Evolutionary conservation across 2,113 vertebrate genomes (phyloP), one percentile per base, ranked within the genome.

Genomic region (Paramisgurnus dabryanus): DNA sequence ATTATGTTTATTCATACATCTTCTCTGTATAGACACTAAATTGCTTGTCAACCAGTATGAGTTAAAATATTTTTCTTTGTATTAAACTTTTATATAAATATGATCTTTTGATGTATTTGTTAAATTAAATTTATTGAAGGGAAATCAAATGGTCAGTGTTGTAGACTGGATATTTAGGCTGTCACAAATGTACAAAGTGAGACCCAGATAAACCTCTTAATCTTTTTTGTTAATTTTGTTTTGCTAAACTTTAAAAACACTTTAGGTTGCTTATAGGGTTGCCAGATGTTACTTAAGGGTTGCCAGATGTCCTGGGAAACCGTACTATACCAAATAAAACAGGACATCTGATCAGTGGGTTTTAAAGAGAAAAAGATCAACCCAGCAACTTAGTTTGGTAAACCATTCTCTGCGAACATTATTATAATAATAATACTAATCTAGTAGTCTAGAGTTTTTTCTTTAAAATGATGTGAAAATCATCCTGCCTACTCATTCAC

Each of bases 151-250:
- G 15, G 53, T 55, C 15, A 57, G 15, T 57, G 53, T 12, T 50
- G 10, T 50, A 12, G 45, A 1, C 49, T 69, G 4, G 8, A 71
- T 71, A 71, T 18, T 71, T 57, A 71, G 9, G 34, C 5, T 10
- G 22, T 34, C 4, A 34, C 22, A 69, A 45, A 50, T 50, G 18
- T 22, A 27, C 11, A 39, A 50, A 9, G 15, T 17, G 39, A 15
- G 7, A 71, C 4, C 27, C 69, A 57, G 50, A 71, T 40, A 71
- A 71, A 71, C 50, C 68, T 57, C 27, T 40, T 53, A 39, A 57
- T 57, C 53, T n/a, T 15, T 57, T 57, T 57, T 57, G 53, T 15
- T 17, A 57, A 15, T 3, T 4, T 1, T 22, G 22, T 22, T 49
- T 45, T 34, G 22, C 1, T 34, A 34, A 34, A 15, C 67, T 70